These are phyloP conservation scores for Tetramorium bicarinatum DNA, from an alignment of 2,888 invertebrate species.

Conservation along the genomic window DNA sequence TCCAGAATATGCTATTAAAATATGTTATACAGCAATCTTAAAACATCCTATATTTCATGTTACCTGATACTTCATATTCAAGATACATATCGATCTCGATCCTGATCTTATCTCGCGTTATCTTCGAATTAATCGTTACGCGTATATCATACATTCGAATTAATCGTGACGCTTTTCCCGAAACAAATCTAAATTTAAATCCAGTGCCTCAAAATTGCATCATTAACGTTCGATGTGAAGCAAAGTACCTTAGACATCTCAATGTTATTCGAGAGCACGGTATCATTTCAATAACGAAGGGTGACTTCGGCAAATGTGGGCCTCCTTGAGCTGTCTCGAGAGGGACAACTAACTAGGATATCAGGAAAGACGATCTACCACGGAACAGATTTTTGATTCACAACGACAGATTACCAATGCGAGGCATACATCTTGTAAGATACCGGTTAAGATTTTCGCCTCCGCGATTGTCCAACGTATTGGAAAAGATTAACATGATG, in stretches of 20 bases:
- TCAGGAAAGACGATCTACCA: conserved; percentile 22
- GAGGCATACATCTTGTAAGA: background rate
- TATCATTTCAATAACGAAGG: conserved; percentile 40
- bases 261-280: conserved; percentile 14
- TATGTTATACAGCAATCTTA: background rate
- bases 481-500: conserved; percentile 36
- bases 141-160: background rate
- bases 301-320: conserved; percentile 13
- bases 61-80: background rate
- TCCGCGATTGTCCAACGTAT: background rate
- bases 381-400: conserved; percentile 23
- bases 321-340: conserved; percentile 49
- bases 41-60: background rate
- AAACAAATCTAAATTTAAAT: background rate
- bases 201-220: background rate
- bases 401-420: conserved; percentile 33
- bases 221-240: conserved; percentile 19
- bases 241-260: conserved; percentile 17
- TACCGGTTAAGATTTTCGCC: background rate
- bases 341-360: conserved; percentile 39
- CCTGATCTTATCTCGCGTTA: background rate
- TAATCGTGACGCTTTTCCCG: background rate
- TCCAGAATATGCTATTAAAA: background rate
- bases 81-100: too few relatives aligned
- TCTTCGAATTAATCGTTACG: background rate